phyloP scores from a whole-genome alignment of 2,797 vertebrate species.

The Cossypha polioptera region DNA sequence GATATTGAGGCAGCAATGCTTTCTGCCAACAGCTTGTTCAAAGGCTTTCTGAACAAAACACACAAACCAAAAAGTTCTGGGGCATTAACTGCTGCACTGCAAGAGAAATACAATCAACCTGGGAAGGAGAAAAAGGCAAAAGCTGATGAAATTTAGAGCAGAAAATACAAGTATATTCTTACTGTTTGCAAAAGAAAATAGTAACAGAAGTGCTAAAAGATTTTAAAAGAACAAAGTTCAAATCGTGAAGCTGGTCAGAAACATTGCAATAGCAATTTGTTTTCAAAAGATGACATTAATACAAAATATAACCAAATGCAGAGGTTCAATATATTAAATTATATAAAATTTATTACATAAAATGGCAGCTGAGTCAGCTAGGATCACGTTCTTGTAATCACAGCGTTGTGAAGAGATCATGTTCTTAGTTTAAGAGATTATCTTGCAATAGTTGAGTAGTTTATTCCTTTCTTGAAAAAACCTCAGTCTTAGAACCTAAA shows the following conservation, averaged over 20 bases:
- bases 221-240: neutral
- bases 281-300: neutral
- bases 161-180: neutral
- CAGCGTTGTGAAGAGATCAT: fast-evolving
- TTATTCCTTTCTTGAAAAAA: neutral
- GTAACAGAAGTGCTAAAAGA: neutral
- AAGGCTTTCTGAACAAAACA: slow-evolving; percentile 17
- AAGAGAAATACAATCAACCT: neutral
- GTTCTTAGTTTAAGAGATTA: neutral
- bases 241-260: neutral
- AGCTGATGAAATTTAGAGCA: neutral
- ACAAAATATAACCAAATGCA: neutral
- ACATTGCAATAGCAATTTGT: neutral
- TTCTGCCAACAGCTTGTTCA: slow-evolving; percentile 25
- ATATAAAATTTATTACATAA: no score
- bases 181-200: neutral
- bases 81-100: neutral
- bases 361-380: neutral
- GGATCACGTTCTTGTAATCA: neutral
- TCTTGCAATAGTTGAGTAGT: neutral
- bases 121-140: neutral
- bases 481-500: neutral
- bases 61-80: neutral
- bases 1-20: neutral
- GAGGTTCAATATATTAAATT: neutral